A percentile compares a stretch with the other conserved stretches of the same genome.
Conservation (phyloP, 1,140 invertebrate species). For the Formica exsecta region DNA sequence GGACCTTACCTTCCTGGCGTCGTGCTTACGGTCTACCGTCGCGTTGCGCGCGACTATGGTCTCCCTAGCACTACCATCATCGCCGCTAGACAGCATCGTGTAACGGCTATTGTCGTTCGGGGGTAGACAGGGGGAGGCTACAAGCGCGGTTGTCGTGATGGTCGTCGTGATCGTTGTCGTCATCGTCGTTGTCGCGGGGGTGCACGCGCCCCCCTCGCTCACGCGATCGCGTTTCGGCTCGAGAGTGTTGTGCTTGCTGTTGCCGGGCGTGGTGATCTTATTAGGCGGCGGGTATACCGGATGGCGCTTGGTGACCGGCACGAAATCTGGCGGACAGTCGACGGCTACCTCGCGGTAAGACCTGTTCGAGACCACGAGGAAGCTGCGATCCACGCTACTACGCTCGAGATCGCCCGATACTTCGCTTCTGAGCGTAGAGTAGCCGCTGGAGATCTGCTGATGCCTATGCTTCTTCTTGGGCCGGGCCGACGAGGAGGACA, state of each 20-base stretch:
- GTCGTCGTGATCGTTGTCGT: constrained; percentile 51
- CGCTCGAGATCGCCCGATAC: constrained; percentile 79
- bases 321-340: constrained; percentile 91
- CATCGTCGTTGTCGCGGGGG: constrained; percentile 21
- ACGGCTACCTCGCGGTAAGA: constrained; percentile 90
- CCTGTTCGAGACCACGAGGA: constrained; percentile 74
- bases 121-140: constrained; percentile 48
- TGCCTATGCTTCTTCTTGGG: constrained; percentile 79
- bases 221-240: constrained; percentile 70
- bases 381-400: constrained; percentile 52
- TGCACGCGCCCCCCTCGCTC: constrained; percentile 41
- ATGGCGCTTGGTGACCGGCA: constrained; percentile 91
- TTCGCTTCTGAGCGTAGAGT: constrained; percentile 86
- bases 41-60: constrained; percentile 65
- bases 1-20: constrained; percentile 84
- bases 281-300: constrained; percentile 91
- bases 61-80: constrained; percentile 65
- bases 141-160: constrained; percentile 31
- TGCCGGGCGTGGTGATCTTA: constrained; percentile 73
- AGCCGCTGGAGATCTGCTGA: constrained; percentile 83
- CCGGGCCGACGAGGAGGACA: constrained; percentile 69
- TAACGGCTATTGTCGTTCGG: constrained; percentile 56
- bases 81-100: constrained; percentile 43
- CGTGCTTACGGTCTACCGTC: constrained; percentile 76
- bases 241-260: constrained; percentile 77